phyloP scores from a whole-genome alignment of 2,888 invertebrate genomes.

The Meiosimyza platycephala region DNA sequence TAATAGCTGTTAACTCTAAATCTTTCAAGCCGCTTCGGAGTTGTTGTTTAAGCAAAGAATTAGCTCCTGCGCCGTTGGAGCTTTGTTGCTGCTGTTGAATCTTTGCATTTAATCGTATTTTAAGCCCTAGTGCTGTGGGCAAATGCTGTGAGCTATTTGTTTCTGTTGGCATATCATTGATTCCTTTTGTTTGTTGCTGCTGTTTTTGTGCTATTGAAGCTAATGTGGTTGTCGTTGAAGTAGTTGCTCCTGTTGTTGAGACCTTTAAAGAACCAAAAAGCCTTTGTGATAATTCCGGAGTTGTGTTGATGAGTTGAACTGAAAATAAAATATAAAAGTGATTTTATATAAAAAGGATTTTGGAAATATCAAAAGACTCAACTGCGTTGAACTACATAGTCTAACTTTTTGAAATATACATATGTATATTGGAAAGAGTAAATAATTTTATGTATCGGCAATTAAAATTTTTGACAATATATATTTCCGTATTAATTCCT shows the following conservation, averaged over 20 bases:
- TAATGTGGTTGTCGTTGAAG: constrained; percentile 30
- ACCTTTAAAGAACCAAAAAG: constrained; percentile 54
- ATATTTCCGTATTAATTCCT: too few relatives aligned
- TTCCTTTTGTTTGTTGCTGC: constrained; percentile 33
- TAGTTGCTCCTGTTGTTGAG: constrained; percentile 30
- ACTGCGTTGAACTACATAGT: too few relatives aligned
- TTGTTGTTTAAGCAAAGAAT: constrained; percentile 64
- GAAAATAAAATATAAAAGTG: constrained; percentile 38
- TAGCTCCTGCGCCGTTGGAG: constrained; percentile 43
- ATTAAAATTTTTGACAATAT: too few relatives aligned
- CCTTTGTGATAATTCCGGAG: constrained; percentile 64
- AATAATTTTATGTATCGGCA: too few relatives aligned
- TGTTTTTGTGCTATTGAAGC: constrained; percentile 28
- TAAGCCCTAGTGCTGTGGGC: constrained; percentile 61
- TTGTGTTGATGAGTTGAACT: constrained; percentile 55
- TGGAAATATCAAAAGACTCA: too few relatives aligned
- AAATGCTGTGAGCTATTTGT: constrained; percentile 52
- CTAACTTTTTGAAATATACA: too few relatives aligned
- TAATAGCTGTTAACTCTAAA: constrained; percentile 43
- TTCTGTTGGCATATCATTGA: constrained; percentile 41
- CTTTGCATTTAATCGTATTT: constrained; percentile 56
- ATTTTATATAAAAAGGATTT: not conserved
- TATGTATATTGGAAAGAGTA: too few relatives aligned
- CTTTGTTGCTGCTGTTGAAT: constrained; percentile 39
- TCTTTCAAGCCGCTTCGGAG: constrained; percentile 58